Conservation (phyloP, 2,797 vertebrate genomes). For the Xenops minutus region DNA sequence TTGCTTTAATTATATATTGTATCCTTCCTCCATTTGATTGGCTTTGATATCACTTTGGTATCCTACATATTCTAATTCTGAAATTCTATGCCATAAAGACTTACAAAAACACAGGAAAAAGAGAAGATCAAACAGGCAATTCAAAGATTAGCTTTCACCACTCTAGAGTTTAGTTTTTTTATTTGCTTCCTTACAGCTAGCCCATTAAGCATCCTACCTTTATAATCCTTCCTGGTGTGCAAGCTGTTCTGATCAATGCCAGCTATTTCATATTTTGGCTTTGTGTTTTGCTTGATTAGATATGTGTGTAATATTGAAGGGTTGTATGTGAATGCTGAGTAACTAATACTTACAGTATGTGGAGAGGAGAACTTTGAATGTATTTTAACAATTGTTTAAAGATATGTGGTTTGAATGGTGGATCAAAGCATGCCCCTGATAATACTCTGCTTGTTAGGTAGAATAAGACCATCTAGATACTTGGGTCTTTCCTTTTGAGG, state of each 20-base stretch:
- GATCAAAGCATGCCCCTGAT: background rate
- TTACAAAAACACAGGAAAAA: background rate
- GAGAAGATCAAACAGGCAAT: background rate
- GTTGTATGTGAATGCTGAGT: background rate
- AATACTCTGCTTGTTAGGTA: background rate
- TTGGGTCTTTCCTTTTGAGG: background rate
- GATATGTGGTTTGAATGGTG: background rate
- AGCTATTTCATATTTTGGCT: background rate
- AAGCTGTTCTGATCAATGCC: background rate
- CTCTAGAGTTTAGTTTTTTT: background rate
- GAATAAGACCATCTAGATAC: background rate
- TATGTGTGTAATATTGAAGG: background rate
- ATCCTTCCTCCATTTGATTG: background rate
- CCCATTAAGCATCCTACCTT: background rate
- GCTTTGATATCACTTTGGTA: background rate
- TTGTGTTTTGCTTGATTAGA: background rate
- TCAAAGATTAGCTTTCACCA: background rate
- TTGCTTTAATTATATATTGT: background rate
- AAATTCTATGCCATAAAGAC: background rate
- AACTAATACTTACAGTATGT: background rate
- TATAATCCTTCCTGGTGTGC: background rate
- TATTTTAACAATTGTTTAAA: background rate
- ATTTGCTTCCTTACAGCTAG: background rate
- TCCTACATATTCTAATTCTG: fast-evolving
- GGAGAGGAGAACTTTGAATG: background rate